Evolutionary conservation across 2,888 invertebrate species (phyloP).

Genomic region (Spodoptera exigua): DNA sequence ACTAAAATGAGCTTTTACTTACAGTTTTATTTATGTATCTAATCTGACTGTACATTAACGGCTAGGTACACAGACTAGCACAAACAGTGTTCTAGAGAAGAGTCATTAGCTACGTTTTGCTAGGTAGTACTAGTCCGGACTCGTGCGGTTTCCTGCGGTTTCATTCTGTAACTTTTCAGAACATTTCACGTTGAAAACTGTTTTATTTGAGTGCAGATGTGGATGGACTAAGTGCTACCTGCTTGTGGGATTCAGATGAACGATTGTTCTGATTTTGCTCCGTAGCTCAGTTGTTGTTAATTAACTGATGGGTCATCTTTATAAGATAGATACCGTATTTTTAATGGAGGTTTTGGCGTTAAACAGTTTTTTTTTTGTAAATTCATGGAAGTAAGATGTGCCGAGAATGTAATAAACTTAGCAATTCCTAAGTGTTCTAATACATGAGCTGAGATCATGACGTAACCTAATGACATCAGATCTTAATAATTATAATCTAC

Average conservation of each 20-base stretch:
- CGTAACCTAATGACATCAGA: too few species aligned
- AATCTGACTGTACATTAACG: conserved; percentile 3
- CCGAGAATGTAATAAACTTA: too few species aligned
- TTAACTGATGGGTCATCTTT: background rate
- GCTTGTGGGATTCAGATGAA: conserved; percentile 35
- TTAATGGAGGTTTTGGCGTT: too few species aligned
- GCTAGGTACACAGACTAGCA: conserved; percentile 3
- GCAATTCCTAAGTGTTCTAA: too few species aligned
- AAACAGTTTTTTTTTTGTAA: too few species aligned
- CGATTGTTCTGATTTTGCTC: conserved; percentile 2
- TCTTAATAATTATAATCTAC: too few species aligned
- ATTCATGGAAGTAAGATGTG: too few species aligned
- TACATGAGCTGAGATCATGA: too few species aligned
- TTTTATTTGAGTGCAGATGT: conserved; percentile 68
- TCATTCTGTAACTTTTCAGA: conserved; percentile 60
- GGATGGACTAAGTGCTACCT: conserved; percentile 61
- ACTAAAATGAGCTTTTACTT: background rate
- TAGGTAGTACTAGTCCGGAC: conserved; percentile 23
- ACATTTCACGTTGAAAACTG: conserved; percentile 69
- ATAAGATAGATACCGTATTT: background rate
- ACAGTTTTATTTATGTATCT: background rate
- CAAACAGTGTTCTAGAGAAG: conserved; percentile 22
- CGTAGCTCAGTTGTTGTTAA: too few species aligned
- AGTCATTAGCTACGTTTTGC: conserved; percentile 47
- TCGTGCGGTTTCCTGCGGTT: conserved; percentile 15